phyloP scores from a whole-genome alignment of 1,140 invertebrate species.

The Bursaphelenchus mucronatus region DNA sequence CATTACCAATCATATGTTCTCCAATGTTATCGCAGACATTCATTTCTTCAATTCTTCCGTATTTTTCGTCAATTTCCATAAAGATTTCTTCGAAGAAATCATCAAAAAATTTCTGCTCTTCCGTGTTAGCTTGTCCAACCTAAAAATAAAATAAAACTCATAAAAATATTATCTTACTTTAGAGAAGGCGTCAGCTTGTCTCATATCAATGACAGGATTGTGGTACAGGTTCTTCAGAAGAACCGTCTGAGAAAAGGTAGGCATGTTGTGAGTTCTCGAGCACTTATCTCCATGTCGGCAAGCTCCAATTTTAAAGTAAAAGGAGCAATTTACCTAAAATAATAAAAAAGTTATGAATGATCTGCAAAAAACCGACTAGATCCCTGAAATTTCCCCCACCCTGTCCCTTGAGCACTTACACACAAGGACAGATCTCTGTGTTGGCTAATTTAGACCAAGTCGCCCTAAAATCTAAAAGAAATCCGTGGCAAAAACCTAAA shows the following conservation, averaged over 20 bases:
- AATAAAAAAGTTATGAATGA: constrained; percentile 27
- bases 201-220: constrained; percentile 48
- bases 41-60: constrained; percentile 99
- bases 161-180: constrained; percentile 30
- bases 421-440: constrained; percentile 38
- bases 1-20: constrained; percentile 73
- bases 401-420: not conserved
- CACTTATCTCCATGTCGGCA: constrained; percentile 95
- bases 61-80: constrained; percentile 89
- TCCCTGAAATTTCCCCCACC: not conserved
- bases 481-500: not conserved
- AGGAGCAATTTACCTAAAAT: constrained; percentile 95
- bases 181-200: constrained; percentile 43
- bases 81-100: constrained; percentile 99
- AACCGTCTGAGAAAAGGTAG: constrained; percentile 79
- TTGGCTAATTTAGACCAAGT: not conserved
- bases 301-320: constrained; percentile 99
- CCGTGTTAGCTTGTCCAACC: constrained; percentile 68
- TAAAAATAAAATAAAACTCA: constrained; percentile 22
- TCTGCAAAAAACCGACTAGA: not conserved
- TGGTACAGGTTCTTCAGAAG: constrained; percentile 48
- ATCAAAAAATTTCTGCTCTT: constrained; percentile 97
- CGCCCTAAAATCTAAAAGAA: constrained; percentile 1
- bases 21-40: constrained; percentile 98
- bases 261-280: constrained; percentile 95